These are phyloP conservation scores for Herpetotheres cachinnans DNA, from an alignment of 2,113 vertebrate genomes.

Conservation along the genomic window DNA sequence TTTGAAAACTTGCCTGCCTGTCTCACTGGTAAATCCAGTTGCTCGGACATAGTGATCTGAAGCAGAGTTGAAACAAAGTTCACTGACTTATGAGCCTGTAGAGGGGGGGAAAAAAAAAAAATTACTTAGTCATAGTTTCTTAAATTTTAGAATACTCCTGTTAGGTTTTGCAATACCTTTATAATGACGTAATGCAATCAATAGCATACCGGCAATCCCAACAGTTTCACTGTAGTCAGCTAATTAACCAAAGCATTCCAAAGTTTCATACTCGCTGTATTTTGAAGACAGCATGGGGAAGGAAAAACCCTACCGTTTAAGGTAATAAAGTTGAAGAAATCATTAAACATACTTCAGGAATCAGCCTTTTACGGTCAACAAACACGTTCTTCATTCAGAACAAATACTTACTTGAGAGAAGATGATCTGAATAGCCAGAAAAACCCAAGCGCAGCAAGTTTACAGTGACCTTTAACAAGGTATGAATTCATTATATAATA, in stretches of 20 bases:
- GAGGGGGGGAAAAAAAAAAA: slow-evolving; percentile 4
- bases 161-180: not conserved
- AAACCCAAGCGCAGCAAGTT: not conserved
- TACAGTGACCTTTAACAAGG: not conserved
- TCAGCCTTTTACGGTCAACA: not conserved
- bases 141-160: not conserved
- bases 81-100: slow-evolving; percentile 90
- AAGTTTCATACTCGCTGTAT: not conserved
- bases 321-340: not conserved
- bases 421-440: not conserved
- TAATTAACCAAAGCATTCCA: not conserved
- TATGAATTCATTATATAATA: not conserved
- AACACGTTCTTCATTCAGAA: not conserved
- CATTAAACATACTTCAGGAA: not conserved
- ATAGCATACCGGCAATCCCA: not conserved
- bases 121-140: not conserved
- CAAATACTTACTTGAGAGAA: not conserved
- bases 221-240: not conserved
- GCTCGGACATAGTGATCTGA: slow-evolving; percentile 96
- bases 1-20: slow-evolving; percentile 89
- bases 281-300: not conserved
- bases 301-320: not conserved
- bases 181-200: not conserved
- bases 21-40: slow-evolving; percentile 95
- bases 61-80: slow-evolving; percentile 96